Percentiles rank a stretch among this genome's conserved stretches.
Evolutionary conservation across 2,113 vertebrate genomes (phyloP).

Genomic region (Lathamus discolor): DNA sequence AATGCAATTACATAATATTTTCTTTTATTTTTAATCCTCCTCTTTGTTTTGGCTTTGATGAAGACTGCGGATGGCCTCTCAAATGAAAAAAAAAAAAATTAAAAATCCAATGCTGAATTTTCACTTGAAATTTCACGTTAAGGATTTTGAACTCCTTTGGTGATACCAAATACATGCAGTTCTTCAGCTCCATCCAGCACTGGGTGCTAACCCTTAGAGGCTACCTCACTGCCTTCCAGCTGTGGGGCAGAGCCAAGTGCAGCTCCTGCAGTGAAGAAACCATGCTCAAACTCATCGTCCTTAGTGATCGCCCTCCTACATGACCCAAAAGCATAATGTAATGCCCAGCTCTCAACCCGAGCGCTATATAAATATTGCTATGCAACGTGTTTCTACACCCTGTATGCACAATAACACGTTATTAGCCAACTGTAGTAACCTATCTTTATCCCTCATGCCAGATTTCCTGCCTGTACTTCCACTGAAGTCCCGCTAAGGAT

Average conservation of each 20-base stretch:
- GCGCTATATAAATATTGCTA: not conserved
- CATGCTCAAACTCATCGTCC: not conserved
- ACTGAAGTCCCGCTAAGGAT: not conserved
- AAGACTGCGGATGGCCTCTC: not conserved
- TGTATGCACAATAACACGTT: not conserved
- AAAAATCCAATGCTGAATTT: not conserved
- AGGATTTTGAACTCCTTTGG: not conserved
- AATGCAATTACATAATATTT: not conserved
- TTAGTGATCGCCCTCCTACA: not conserved
- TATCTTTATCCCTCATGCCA: not conserved
- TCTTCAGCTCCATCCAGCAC: not conserved
- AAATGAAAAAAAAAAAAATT: not conserved
- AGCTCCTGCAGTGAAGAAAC: not conserved
- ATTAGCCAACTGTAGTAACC: not conserved
- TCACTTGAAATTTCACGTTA: not conserved
- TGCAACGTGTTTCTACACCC: not conserved
- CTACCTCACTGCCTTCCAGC: not conserved
- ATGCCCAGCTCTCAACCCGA: accelerated
- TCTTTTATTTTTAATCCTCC: not conserved
- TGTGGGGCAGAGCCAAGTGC: not conserved
- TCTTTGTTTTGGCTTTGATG: not conserved
- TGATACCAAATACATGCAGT: not conserved
- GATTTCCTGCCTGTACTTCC: not conserved
- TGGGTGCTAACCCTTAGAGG: not conserved
- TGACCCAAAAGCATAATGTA: not conserved